Base-by-base conservation (phyloP, 2,113 vertebrate species). In the Barbus barbus region DNA sequence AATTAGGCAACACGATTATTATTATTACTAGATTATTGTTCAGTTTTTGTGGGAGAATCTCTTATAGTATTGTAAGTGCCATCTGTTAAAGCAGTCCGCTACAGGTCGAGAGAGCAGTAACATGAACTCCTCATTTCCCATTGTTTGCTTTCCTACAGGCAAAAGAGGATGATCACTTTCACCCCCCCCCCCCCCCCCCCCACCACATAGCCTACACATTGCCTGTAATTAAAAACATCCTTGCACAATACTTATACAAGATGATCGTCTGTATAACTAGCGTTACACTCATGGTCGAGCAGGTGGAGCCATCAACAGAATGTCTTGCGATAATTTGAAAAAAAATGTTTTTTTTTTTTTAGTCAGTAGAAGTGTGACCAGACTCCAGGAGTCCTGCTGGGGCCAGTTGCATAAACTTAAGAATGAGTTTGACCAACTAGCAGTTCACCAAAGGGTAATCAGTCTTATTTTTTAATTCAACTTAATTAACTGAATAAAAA, bases 121-220 rank as follows among this genome's bases (percentile, higher is more conserved):
- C 93, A 90, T 89, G 92, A 94, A 91, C 90, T 93, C 87, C 88
- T 95, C 88, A 92, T 92, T 94, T 93, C 90, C 82, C 90, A 92
- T 85, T 93, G 91, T 94, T 95, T 93, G 92, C 90, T 94, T 94
- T 94, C 92, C 87, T 87, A 88, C 81, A 89, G 87, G 86, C 91
- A 90, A 86, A 87, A 91, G 88, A 89, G 83, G 87, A 82, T 63
- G 85, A 89, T 90, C 89, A 76, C 63, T 89, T 88, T 88, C 90
- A 26, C 86, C 58, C 22, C 48, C 38, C 60, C 58, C n/a, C n/a
- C 83, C 33, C 44, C 33, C 44, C 38, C 38, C 8, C 87, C 61
- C 51, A 33, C 60, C 60, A 31, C 31, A 84, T 65, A n/a, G n/a
- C n/a, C n/a, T n/a, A 84, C 36, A 77, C 65, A 82, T 78, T 77